A percentile compares a stretch with the other conserved stretches of the same genome.
Evolutionary conservation across 2,797 vertebrate genomes (phyloP).

Genomic region (Mycteria americana): DNA sequence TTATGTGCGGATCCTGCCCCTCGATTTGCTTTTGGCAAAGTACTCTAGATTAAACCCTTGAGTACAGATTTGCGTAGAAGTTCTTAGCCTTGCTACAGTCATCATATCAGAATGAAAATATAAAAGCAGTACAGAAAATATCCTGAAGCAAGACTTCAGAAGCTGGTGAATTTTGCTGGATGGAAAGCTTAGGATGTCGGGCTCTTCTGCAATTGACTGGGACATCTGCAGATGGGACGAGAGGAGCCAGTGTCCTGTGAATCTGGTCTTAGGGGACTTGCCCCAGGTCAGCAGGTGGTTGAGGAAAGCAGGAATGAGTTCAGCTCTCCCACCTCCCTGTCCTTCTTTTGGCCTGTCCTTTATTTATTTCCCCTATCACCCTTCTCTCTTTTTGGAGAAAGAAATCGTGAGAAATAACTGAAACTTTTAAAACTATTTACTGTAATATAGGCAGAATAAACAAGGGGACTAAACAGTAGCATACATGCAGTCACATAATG

Average conservation of each 20-base stretch:
- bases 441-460: background rate
- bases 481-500: accelerated
- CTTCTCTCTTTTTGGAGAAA: background rate
- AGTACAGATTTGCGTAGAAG: background rate
- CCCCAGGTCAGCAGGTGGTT: background rate
- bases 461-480: background rate
- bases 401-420: background rate
- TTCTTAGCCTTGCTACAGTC: background rate
- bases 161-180: background rate
- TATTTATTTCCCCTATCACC: background rate
- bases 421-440: background rate
- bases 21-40: background rate
- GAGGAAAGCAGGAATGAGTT: background rate
- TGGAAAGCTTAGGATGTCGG: background rate
- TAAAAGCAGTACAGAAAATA: background rate
- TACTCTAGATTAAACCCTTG: background rate
- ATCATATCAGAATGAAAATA: background rate
- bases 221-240: background rate
- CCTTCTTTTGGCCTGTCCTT: background rate
- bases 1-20: background rate
- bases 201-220: background rate
- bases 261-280: background rate
- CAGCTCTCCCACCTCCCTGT: background rate
- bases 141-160: background rate
- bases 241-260: background rate